Percentiles rank a stretch among this genome's conserved stretches.
These are phyloP conservation scores for Aleiodes alternator DNA, from an alignment of 2,888 invertebrate species.

Conservation along the genomic window DNA sequence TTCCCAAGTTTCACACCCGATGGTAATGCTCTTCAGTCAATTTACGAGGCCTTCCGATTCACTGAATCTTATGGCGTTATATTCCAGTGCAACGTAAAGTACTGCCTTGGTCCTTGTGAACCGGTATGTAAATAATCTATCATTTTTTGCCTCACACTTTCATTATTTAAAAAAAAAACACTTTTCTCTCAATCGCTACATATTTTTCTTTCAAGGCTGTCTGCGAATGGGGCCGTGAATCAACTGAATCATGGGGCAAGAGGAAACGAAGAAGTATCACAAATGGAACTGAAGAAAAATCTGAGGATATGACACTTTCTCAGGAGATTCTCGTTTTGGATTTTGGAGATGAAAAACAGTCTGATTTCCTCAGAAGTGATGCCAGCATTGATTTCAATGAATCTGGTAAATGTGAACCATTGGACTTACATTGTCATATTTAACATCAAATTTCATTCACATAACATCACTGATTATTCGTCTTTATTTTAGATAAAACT, in stretches of 20 bases:
- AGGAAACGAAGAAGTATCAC: slow-evolving; percentile 85
- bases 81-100: slow-evolving; percentile 98
- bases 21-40: slow-evolving; percentile 92
- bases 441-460: not conserved
- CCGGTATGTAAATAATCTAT: slow-evolving; percentile 80
- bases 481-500: slow-evolving; percentile 84
- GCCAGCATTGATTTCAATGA: slow-evolving; percentile 79
- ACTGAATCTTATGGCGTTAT: slow-evolving; percentile 97
- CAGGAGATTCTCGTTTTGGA: slow-evolving; percentile 95
- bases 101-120: slow-evolving; percentile 95
- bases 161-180: not conserved
- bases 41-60: slow-evolving; percentile 96
- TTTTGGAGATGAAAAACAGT: slow-evolving; percentile 92
- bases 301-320: slow-evolving; percentile 93
- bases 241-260: slow-evolving; percentile 93
- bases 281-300: slow-evolving; percentile 81
- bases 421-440: not conserved
- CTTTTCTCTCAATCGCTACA: not conserved
- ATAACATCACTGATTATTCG: not conserved
- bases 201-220: slow-evolving; percentile 81
- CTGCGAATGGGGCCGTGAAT: slow-evolving; percentile 94
- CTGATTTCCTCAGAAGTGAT: slow-evolving; percentile 87
- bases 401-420: slow-evolving; percentile 69
- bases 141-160: not conserved
- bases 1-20: slow-evolving; percentile 95